Evolutionary conservation across 1,140 invertebrate genomes (phyloP), one percentile per base, ranked within the genome.

Genomic region (Pogonus chalceus): DNA sequence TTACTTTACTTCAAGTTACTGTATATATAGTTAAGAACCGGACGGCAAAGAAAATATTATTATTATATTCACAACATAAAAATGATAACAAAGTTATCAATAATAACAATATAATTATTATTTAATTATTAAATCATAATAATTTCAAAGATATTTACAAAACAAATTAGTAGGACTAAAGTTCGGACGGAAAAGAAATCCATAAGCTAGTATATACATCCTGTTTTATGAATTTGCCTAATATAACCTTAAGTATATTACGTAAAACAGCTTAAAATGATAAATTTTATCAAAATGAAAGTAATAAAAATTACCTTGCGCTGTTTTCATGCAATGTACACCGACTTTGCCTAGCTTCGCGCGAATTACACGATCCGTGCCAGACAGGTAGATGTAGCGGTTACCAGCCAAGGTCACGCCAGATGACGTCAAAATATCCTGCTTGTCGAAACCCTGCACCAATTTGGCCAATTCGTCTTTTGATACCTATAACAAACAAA

Each of bases 271-370:
- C 31, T 35, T 35, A 9, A n/a, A 35, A 35, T 35, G 31, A 35
- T 48, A 54, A 54, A 54, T 46, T n/a, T n/a, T n/a, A n/a, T n/a
- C n/a, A n/a, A n/a, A n/a, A n/a, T n/a, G n/a, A n/a, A n/a, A n/a
- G n/a, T 14, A 23, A 23, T 16, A 51, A 46, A 55, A 54, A 72
- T 72, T 70, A 88, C 86, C 84, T 82, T 93, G 89, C 76, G 83
- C 79, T 73, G 90, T 93, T 79, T 92, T 92, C 87, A 92, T 91
- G 84, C 88, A 91, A 71, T 92, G 90, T 53, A 92, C 87, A 63
- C 90, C 90, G 68, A 89, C 84, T 78, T 91, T 90, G 68, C 87
- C 88, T 57, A 90, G 79, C 76, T 92, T 92, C 69, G 88, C 89
- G 74, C 90, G 85, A 71, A 93, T 87, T 60, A 93, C 89, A 68